These are phyloP conservation scores for Vimba vimba DNA, from an alignment of 2,113 vertebrate species.

Conservation along the genomic window DNA sequence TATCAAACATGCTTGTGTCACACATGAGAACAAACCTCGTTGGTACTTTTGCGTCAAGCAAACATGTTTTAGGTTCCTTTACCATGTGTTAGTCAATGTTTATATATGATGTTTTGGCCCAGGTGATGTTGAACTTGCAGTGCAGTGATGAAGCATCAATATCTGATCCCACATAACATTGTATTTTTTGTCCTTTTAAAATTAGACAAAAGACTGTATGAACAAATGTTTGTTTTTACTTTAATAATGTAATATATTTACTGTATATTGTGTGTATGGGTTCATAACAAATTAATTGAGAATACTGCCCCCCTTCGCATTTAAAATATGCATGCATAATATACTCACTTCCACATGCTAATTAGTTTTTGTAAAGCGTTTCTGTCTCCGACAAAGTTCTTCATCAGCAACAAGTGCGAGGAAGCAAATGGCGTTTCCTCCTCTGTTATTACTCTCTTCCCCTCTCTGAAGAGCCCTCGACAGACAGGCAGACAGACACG, in stretches of 20 bases:
- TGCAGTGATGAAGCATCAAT: neutral
- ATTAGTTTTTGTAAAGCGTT: constrained; percentile 14
- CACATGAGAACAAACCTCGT: neutral
- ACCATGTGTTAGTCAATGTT: neutral
- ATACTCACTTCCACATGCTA: constrained; percentile 29
- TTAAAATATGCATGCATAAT: neutral
- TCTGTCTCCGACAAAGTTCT: constrained; percentile 9
- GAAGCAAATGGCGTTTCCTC: constrained; percentile 4
- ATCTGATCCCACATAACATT: neutral
- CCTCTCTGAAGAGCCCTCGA: constrained; percentile 26
- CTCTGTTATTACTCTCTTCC: neutral
- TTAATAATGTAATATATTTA: constrained; percentile 5
- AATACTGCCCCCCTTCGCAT: neutral
- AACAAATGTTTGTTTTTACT: neutral
- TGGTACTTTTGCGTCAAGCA: neutral
- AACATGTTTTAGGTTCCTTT: neutral
- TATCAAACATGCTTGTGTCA: neutral
- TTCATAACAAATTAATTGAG: neutral
- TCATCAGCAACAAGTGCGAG: constrained; percentile 41
- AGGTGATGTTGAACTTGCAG: neutral
- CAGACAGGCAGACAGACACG: constrained; percentile 51
- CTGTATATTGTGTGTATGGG: neutral
- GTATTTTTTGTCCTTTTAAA: neutral
- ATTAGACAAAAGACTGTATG: no score
- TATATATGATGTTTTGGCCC: neutral